Evolutionary conservation across 2,113 vertebrate species (phyloP), one percentile per base, ranked within the genome.

Genomic region (Crotalus tigris): DNA sequence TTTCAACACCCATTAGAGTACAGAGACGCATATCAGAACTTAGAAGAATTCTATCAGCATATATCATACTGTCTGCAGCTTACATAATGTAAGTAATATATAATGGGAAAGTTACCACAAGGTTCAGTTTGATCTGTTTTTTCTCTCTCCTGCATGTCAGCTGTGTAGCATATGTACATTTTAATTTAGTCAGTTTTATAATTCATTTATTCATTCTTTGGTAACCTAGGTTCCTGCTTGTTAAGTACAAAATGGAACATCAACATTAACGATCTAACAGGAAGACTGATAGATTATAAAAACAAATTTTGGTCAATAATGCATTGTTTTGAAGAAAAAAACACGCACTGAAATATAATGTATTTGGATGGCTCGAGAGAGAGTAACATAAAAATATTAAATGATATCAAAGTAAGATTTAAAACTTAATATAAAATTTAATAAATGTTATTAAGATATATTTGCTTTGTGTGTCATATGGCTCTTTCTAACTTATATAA

Each of bases 131-230:
- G 24, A 51, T 33, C 85, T 91, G 0, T 93, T 57, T 64, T 94
- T 26, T n/a, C 26, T 13, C 11, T 64, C 26, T 12, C 3, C 26
- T 93, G 0, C 19, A 55, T 90, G 33, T 53, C 85, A 39, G 33
- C 87, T 89, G 13, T 87, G 24, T 88, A n/a, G 39, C 90, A 0
- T 19, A 1, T 92, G 26, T 89, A 90, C 44, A 90, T 92, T 96
- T 96, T 94, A 96, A 61, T 95, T 69, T 85, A 90, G 39, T 53
- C 3, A 96, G 55, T 95, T 95, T 95, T 96, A 94, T 75, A 94
- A 97, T 97, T 97, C n/a, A 97, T 96, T 95, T 97, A 95, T 97
- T 97, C 87, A 49, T 91, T 95, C 94, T 94, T 95, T 92, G 23
- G 89, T 94, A 95, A 95, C 95, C 90, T 92, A 97, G 95, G 87